Conservation (phyloP, 2,888 invertebrate species). For the Sacculina carcini region DNA sequence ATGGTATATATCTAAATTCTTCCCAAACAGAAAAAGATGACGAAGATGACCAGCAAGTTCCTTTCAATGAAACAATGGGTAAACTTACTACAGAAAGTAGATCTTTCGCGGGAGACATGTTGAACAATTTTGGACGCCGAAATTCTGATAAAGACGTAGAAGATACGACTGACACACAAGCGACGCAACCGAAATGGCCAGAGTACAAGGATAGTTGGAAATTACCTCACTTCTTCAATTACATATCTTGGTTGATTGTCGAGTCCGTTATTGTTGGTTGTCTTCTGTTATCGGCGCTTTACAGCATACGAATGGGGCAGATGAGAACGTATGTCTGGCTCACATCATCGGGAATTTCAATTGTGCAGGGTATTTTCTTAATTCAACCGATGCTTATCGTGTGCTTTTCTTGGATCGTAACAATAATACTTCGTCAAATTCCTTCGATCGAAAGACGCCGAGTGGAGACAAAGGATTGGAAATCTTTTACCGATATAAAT, state of each 20-base stretch:
- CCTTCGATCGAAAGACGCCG: neutral
- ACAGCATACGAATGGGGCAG: slow-evolving; percentile 11
- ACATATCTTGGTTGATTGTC: slow-evolving; percentile 11
- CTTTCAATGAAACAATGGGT: no score
- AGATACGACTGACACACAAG: slow-evolving; percentile 7
- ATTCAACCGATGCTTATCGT: slow-evolving; percentile 10
- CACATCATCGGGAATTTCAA: slow-evolving; percentile 6
- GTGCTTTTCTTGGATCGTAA: slow-evolving; percentile 3
- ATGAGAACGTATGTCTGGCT: slow-evolving; percentile 12
- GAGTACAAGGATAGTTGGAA: neutral
- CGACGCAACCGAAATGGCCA: neutral
- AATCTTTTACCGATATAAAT: neutral
- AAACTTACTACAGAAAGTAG: no score
- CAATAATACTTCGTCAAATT: neutral
- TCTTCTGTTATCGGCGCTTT: slow-evolving; percentile 8
- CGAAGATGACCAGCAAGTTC: no score
- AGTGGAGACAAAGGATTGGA: neutral
- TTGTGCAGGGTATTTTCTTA: slow-evolving; percentile 9
- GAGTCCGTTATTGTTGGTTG: slow-evolving; percentile 4
- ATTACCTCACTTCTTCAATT: slow-evolving; percentile 12
- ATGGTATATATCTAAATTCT: no score
- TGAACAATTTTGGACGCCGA: no score
- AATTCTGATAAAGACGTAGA: slow-evolving; percentile 7
- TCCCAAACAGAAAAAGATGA: no score
- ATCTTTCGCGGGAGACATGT: no score